Evolutionary conservation across 53 echinoderm and acorn worm species (phyloP), one percentile per base, ranked within the genome.

Genomic region (Mesocentrotus franciscanus): DNA sequence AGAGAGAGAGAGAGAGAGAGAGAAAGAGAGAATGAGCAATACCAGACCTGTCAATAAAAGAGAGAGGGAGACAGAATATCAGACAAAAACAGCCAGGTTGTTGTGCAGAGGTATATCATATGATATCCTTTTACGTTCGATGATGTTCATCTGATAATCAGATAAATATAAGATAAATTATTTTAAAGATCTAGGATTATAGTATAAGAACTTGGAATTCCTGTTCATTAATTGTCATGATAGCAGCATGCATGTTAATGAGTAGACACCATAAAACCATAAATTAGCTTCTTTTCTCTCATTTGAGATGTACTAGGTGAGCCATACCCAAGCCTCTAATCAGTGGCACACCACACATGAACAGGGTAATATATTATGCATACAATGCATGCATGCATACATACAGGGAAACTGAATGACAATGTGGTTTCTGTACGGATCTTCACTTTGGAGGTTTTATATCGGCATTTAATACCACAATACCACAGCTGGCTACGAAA

Each of bases 271-370:
- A 75, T 1, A 17, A 75, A 29, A 75, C 11, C 10, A 32, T 30
- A 11, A 6, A 75, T 75, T 75, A 75, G 13, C 75, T 32, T 75
- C 75, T 75, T 30, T 75, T 4, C 75, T 24, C 75, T 75, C 32
- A 75, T 75, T 29, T 36, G 61, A 79, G 79, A 79, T 36, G 79
- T 4, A 36, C 39, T 39, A 2, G 17, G 4, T 79, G 17, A 79
- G 79, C 79, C 39, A 17, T 4, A 79, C 39, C 79, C 8, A 39
- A 39, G 35, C 79, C 79, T 36, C 15, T 79, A 16, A 79, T 39
- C 79, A 39, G 79, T 79, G 35, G 85, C 85, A 58, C 85, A 85
- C 57, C 85, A n/a, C 56, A 85, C 85, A 85, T 57, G 85, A n/a
- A 26, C 10, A 0, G 10, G 10, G 57, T 85, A 58, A 85, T 85